Percentiles rank a stretch among this genome's conserved stretches.
Evolutionary conservation across 2,113 vertebrate species (phyloP).

Genomic region (Poeciliopsis occidentalis): DNA sequence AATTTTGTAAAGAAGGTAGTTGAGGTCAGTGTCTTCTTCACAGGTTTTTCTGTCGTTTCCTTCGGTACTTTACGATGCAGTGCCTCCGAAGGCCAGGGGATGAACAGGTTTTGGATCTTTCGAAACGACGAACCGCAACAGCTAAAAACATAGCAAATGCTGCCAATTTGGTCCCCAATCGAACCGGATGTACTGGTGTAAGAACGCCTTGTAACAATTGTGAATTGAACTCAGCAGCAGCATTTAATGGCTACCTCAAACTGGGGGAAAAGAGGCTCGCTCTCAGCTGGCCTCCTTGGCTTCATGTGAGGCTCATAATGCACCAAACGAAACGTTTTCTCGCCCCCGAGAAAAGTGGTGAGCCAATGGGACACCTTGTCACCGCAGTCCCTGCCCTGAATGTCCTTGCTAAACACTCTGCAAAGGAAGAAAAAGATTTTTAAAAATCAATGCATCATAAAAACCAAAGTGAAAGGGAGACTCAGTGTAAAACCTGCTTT

Average conservation of each 20-base stretch:
- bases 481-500: background rate
- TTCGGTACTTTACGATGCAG: too few relatives aligned
- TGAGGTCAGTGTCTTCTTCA: too few relatives aligned
- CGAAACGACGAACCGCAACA: too few relatives aligned
- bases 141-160: too few relatives aligned
- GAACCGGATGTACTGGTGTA: too few relatives aligned
- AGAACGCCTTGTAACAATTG: background rate
- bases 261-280: conserved; percentile 44
- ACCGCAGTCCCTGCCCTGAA: conserved; percentile 90
- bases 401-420: conserved; percentile 85
- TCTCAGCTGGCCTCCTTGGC: conserved; percentile 66
- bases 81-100: too few relatives aligned
- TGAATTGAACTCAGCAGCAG: background rate
- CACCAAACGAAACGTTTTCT: conserved; percentile 82
- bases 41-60: too few relatives aligned
- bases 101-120: too few relatives aligned
- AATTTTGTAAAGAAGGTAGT: too few relatives aligned
- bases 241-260: conserved; percentile 54
- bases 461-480: background rate
- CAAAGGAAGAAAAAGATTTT: conserved; percentile 27
- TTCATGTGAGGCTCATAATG: conserved; percentile 87
- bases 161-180: too few relatives aligned
- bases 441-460: background rate
- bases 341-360: conserved; percentile 78
- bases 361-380: conserved; percentile 87